Percentiles rank a stretch among this genome's conserved stretches.
Conservation (phyloP, 2,888 invertebrate species). For the Cryptocephalus moraei region DNA sequence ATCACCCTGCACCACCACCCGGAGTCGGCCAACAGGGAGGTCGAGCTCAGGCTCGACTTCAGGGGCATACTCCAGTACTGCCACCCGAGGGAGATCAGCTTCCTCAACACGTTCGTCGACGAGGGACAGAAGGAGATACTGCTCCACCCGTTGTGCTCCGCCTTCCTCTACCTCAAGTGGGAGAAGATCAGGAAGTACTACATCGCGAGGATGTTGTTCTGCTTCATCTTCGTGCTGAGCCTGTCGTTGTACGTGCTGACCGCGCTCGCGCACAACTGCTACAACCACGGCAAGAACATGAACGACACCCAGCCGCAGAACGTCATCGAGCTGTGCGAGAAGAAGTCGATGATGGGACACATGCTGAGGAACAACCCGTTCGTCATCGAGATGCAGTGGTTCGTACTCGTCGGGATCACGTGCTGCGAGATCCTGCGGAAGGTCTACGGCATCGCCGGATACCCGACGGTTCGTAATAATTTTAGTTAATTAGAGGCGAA, state of each 20-base stretch:
- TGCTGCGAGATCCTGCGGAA: constrained; percentile 72
- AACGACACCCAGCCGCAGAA: constrained; percentile 53
- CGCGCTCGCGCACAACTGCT: constrained; percentile 74
- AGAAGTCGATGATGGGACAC: constrained; percentile 67
- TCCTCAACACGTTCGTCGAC: constrained; percentile 77
- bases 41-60: constrained; percentile 73
- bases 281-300: constrained; percentile 70
- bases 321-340: constrained; percentile 65
- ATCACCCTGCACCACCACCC: constrained; percentile 70
- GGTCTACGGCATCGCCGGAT: constrained; percentile 71
- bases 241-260: constrained; percentile 75
- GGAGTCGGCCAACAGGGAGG: constrained; percentile 66
- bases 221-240: constrained; percentile 68
- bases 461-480: constrained; percentile 49
- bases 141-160: constrained; percentile 78
- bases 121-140: constrained; percentile 83
- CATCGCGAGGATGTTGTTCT: constrained; percentile 66
- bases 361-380: constrained; percentile 64
- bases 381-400: constrained; percentile 77
- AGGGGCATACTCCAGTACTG: constrained; percentile 73
- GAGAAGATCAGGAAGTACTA: constrained; percentile 83
- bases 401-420: constrained; percentile 67
- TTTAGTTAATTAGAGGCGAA: too few relatives aligned
- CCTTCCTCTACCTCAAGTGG: constrained; percentile 83
- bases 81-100: constrained; percentile 75